These are phyloP conservation scores for Acrobasis suavella DNA, from an alignment of 2,888 invertebrate genomes.

Conservation along the genomic window DNA sequence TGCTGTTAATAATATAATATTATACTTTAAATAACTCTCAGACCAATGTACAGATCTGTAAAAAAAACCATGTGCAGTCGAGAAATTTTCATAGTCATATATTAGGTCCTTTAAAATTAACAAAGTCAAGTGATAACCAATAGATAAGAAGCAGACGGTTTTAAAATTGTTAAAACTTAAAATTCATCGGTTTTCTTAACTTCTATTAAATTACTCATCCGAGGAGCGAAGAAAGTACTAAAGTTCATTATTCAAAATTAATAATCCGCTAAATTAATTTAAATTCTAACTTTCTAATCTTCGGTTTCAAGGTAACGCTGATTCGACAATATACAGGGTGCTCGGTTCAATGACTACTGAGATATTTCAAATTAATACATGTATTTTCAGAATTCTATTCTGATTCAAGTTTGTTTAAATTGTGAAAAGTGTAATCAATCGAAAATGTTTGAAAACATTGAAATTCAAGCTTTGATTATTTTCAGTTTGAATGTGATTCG, in stretches of 20 bases:
- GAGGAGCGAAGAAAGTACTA: slow-evolving; percentile 34
- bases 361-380: slow-evolving; percentile 25
- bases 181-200: slow-evolving; percentile 33
- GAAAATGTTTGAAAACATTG: background rate
- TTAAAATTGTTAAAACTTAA: background rate
- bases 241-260: slow-evolving; percentile 75
- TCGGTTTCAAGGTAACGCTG: slow-evolving; percentile 49
- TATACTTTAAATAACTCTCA: no score
- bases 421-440: background rate
- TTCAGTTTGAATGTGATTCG: background rate
- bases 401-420: slow-evolving; percentile 19
- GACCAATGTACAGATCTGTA: no score
- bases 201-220: slow-evolving; percentile 39
- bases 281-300: slow-evolving; percentile 67
- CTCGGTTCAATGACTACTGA: slow-evolving; percentile 34
- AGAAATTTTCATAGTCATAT: no score
- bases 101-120: background rate
- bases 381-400: slow-evolving; percentile 13
- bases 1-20: no score
- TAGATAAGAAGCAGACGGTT: background rate
- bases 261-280: slow-evolving; percentile 78
- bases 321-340: slow-evolving; percentile 57
- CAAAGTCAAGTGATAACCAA: background rate
- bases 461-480: background rate
- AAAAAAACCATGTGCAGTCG: no score